phyloP scores from a whole-genome alignment of 2,113 vertebrate species.

The Otis tarda region DNA sequence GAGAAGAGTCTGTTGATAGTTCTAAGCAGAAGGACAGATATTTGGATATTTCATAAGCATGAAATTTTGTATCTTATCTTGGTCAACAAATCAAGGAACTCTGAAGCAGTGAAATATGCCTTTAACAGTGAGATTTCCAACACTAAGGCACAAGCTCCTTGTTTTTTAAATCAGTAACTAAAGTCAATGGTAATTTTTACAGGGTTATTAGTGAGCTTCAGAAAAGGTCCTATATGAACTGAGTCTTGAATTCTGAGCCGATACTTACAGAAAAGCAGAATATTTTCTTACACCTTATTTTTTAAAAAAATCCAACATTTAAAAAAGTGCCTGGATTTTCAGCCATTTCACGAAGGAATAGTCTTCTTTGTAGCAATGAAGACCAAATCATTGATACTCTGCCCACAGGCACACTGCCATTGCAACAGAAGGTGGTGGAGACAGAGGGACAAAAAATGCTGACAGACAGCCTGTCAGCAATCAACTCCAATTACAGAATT shows the following conservation, averaged over 20 bases:
- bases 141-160: neutral
- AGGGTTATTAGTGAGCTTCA: neutral
- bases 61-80: neutral
- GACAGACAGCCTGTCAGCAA: conserved; percentile 17
- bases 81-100: neutral
- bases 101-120: neutral
- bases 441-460: neutral
- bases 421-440: conserved; percentile 20
- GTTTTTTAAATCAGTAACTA: neutral
- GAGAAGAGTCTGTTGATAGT: neutral
- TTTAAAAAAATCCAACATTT: neutral
- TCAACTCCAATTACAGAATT: neutral
- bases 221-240: neutral
- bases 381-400: neutral
- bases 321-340: neutral
- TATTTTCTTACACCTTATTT: neutral
- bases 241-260: neutral
- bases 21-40: neutral
- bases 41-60: neutral
- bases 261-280: neutral
- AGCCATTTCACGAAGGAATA: neutral
- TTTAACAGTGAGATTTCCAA: neutral
- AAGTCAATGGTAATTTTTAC: neutral
- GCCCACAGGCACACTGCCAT: neutral
- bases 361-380: neutral